A percentile compares a stretch with the other conserved stretches of the same genome.
phyloP scores from a whole-genome alignment of 1,140 invertebrate species.

The Pissodes strobi region DNA sequence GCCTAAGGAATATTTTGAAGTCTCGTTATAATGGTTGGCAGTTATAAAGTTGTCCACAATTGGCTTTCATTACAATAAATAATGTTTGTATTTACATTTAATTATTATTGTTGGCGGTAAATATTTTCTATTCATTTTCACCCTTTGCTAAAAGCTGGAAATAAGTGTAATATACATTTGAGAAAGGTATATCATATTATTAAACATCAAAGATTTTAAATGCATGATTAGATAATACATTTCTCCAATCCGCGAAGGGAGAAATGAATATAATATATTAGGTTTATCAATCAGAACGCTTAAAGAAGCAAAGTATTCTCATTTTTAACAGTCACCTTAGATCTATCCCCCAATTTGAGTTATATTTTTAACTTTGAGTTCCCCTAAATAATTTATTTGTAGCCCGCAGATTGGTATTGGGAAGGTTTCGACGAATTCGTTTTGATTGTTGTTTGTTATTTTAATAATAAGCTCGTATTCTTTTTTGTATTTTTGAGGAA shows the following conservation, averaged over 20 bases:
- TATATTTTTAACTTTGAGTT: slow-evolving; percentile 15
- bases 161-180: too few relatives aligned
- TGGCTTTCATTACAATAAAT: slow-evolving; percentile 14
- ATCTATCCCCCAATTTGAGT: slow-evolving; percentile 22
- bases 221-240: not conserved
- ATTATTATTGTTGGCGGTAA: not conserved
- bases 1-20: slow-evolving; percentile 19
- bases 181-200: too few relatives aligned
- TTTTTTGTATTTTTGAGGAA: too few relatives aligned
- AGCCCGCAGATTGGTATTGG: too few relatives aligned
- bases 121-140: not conserved
- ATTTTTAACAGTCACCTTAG: slow-evolving; percentile 23
- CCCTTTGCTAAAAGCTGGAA: too few relatives aligned
- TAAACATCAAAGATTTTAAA: too few relatives aligned
- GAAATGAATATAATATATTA: slow-evolving; percentile 25
- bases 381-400: slow-evolving; percentile 9
- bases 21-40: slow-evolving; percentile 18
- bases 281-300: slow-evolving; percentile 30
- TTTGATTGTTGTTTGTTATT: too few relatives aligned
- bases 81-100: slow-evolving; percentile 19
- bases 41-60: slow-evolving; percentile 18
- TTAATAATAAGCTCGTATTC: too few relatives aligned
- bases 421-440: too few relatives aligned
- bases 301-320: slow-evolving; percentile 26
- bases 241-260: slow-evolving; percentile 13